Conservation (phyloP, 2,113 vertebrate species). For the Hiodon tergisus region DNA sequence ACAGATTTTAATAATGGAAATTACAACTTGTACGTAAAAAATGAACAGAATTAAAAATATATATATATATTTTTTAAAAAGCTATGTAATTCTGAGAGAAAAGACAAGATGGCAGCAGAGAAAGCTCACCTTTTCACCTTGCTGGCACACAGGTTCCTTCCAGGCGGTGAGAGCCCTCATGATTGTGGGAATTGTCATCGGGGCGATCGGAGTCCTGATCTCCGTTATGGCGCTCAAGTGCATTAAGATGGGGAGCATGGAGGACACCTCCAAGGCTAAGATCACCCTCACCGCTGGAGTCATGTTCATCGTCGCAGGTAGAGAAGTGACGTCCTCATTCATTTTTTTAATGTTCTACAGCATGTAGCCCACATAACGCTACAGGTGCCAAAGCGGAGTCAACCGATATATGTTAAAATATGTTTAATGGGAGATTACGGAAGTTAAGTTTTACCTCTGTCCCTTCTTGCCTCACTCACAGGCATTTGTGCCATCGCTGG, state of each 20-base stretch:
- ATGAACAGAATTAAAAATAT: not conserved
- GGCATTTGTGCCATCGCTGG: constrained; percentile 80
- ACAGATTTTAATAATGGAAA: too few relatives aligned
- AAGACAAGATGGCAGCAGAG: not conserved
- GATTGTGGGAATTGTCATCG: constrained; percentile 78
- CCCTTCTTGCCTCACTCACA: constrained; percentile 31
- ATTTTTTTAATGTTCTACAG: not conserved
- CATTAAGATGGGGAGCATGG: constrained; percentile 79
- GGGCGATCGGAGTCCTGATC: constrained; percentile 67
- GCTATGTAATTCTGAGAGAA: not conserved
- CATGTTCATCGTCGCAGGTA: constrained; percentile 78
- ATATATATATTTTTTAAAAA: not conserved
- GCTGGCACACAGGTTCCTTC: constrained; percentile 67
- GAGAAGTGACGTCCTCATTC: constrained; percentile 18
- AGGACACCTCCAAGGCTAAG: constrained; percentile 78
- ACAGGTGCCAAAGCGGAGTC: not conserved
- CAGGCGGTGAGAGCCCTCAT: constrained; percentile 82
- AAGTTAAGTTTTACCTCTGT: not conserved
- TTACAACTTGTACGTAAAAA: too few relatives aligned
- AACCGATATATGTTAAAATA: too few relatives aligned
- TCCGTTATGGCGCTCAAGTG: constrained; percentile 82
- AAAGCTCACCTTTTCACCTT: not conserved
- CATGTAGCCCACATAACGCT: too few relatives aligned
- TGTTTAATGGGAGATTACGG: too few relatives aligned
- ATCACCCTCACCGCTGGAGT: constrained; percentile 81